phyloP scores from a whole-genome alignment of 1,140 invertebrate genomes.

The Drosophila willistoni region DNA sequence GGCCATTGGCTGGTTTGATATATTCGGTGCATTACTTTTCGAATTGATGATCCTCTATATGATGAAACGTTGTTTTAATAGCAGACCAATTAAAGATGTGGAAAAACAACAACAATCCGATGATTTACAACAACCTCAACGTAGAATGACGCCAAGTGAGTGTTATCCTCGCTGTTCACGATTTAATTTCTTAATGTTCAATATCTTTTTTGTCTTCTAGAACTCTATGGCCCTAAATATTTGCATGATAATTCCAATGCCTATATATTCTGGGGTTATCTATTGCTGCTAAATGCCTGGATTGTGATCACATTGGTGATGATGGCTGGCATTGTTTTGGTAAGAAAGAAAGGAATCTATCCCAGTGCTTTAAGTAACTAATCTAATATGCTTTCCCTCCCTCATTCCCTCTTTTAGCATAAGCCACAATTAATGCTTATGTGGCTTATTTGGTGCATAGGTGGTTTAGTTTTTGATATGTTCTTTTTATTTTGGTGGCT shows the following conservation, averaged over 20 bases:
- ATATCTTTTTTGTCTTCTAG: slow-evolving; percentile 8
- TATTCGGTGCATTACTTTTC: slow-evolving; percentile 56
- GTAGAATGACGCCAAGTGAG: not conserved
- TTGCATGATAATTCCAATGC: slow-evolving; percentile 16
- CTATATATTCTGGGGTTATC: slow-evolving; percentile 54
- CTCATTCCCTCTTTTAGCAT: slow-evolving; percentile 21
- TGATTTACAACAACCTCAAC: not conserved
- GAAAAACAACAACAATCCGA: not conserved
- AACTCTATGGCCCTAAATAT: slow-evolving; percentile 5
- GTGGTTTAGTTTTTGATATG: slow-evolving; percentile 49
- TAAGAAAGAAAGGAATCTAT: slow-evolving; percentile 10
- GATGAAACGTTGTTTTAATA: slow-evolving; percentile 20
- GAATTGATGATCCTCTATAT: slow-evolving; percentile 59
- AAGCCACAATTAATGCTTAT: slow-evolving; percentile 46
- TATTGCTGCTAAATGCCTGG: slow-evolving; percentile 61
- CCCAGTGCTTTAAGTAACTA: too few relatives aligned
- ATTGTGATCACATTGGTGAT: slow-evolving; percentile 52
- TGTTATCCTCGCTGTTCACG: not conserved
- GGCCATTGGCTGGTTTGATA: slow-evolving; percentile 67
- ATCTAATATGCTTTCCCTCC: too few relatives aligned
- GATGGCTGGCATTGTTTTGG: slow-evolving; percentile 57
- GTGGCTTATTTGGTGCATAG: slow-evolving; percentile 55
- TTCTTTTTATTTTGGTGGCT: slow-evolving; percentile 54
- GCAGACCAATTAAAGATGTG: not conserved
- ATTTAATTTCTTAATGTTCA: too few relatives aligned